phyloP scores from a whole-genome alignment of 2,113 vertebrate genomes.

The Chitala chitala region DNA sequence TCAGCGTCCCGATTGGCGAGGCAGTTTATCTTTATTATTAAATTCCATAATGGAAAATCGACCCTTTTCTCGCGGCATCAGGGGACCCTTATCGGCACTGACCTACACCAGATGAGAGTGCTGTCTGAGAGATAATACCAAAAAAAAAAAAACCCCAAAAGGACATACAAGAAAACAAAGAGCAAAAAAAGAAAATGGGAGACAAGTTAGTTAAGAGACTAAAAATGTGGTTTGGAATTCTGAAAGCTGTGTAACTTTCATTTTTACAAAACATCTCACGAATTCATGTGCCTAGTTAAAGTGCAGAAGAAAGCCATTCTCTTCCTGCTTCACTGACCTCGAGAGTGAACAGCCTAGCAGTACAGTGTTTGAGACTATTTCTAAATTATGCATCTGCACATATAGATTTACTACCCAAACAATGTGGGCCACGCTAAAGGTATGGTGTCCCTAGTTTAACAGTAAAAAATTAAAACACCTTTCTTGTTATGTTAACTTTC shows the following conservation, averaged over 20 bases:
- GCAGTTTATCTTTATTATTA: slow-evolving; percentile 64
- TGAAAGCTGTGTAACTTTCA: not conserved
- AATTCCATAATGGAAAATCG: slow-evolving; percentile 64
- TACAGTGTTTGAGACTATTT: not conserved
- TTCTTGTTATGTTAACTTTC: not conserved
- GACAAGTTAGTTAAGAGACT: no score
- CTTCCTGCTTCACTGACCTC: not conserved
- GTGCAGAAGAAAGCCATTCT: not conserved
- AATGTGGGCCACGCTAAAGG: not conserved
- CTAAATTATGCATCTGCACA: not conserved
- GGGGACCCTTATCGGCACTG: slow-evolving; percentile 42
- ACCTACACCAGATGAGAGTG: slow-evolving; percentile 29
- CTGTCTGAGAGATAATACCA: slow-evolving; percentile 21
- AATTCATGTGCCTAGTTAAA: not conserved
- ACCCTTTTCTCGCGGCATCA: slow-evolving; percentile 43
- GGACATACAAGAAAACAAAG: no score
- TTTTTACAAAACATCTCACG: not conserved
- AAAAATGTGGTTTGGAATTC: not conserved
- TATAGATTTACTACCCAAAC: not conserved
- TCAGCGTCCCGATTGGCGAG: slow-evolving; percentile 50
- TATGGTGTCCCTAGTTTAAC: not conserved
- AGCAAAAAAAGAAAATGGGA: not conserved
- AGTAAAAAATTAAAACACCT: not conserved
- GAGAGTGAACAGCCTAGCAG: not conserved
- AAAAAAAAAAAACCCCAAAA: not conserved